Percentiles rank a stretch among this genome's conserved stretches.
phyloP scores from a whole-genome alignment of 1,140 invertebrate species.

The Leptopilina clavipes region DNA sequence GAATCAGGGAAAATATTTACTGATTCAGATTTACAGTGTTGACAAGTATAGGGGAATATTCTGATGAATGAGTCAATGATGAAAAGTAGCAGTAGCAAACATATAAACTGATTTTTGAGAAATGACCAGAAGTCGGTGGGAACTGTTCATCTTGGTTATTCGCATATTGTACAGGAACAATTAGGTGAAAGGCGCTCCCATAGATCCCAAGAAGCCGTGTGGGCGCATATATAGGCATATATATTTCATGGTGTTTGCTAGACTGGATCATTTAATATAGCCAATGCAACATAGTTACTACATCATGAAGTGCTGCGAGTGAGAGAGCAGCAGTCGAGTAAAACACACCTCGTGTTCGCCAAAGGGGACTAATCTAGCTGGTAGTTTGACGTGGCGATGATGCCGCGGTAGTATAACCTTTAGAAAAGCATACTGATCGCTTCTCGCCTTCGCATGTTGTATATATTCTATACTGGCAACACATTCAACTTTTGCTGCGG shows the following conservation, averaged over 20 bases:
- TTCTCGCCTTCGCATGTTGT: constrained; percentile 44
- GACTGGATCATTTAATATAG: constrained; percentile 70
- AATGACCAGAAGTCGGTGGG: constrained; percentile 70
- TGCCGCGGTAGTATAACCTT: constrained; percentile 68
- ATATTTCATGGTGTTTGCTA: constrained; percentile 40
- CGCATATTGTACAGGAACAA: constrained; percentile 75
- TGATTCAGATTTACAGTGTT: no score
- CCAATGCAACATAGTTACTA: constrained; percentile 59
- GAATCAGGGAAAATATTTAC: no score
- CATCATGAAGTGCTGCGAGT: constrained; percentile 54
- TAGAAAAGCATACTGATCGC: constrained; percentile 49
- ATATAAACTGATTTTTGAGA: constrained; percentile 38
- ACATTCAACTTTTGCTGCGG: constrained; percentile 42
- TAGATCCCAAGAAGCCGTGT: constrained; percentile 48
- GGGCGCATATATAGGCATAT: neutral
- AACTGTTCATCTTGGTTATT: constrained; percentile 70
- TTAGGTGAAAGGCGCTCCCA: constrained; percentile 75
- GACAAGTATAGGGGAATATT: neutral
- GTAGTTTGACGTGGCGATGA: constrained; percentile 65
- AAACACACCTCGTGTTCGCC: constrained; percentile 66
- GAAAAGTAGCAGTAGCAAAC: no score
- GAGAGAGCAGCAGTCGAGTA: constrained; percentile 43
- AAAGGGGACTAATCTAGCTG: constrained; percentile 65
- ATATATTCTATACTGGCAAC: constrained; percentile 46
- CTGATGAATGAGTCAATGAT: neutral